phyloP scores from a whole-genome alignment of 2,797 vertebrate species.

The Chiloscyllium punctatum region DNA sequence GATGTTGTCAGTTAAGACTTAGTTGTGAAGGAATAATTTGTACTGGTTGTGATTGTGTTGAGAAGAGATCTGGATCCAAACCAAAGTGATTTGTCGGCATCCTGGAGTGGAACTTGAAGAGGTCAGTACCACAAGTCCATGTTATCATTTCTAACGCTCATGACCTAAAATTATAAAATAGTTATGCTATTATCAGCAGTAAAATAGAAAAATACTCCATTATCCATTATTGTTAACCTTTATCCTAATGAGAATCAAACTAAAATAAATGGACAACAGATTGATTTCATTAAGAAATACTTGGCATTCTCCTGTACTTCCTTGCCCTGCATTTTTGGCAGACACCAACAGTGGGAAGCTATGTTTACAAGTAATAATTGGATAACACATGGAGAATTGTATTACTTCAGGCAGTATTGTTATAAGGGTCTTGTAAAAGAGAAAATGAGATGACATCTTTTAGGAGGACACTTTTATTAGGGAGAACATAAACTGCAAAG shows the following conservation, averaged over 20 bases:
- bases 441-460: constrained; percentile 38
- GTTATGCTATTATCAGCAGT: neutral
- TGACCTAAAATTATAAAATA: neutral
- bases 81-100: neutral
- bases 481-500: constrained; percentile 31
- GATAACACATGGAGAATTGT: constrained; percentile 38
- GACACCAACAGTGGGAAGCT: constrained; percentile 37
- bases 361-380: constrained; percentile 39
- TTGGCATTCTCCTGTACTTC: constrained; percentile 34
- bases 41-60: neutral
- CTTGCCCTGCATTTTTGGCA: constrained; percentile 31
- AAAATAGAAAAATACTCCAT: neutral
- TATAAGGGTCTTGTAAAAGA: constrained; percentile 38
- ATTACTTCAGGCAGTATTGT: constrained; percentile 37
- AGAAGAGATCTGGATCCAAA: neutral
- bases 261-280: constrained; percentile 19
- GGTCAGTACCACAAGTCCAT: neutral
- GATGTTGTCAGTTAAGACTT: neutral
- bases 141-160: neutral
- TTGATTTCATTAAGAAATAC: constrained; percentile 36
- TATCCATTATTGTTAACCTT: neutral
- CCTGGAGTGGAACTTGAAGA: neutral
- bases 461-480: constrained; percentile 37
- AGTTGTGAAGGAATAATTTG: neutral
- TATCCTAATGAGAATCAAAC: constrained; percentile 18